Base-by-base conservation (phyloP, 2,113 vertebrate genomes). In the Mus spicilegus region DNA sequence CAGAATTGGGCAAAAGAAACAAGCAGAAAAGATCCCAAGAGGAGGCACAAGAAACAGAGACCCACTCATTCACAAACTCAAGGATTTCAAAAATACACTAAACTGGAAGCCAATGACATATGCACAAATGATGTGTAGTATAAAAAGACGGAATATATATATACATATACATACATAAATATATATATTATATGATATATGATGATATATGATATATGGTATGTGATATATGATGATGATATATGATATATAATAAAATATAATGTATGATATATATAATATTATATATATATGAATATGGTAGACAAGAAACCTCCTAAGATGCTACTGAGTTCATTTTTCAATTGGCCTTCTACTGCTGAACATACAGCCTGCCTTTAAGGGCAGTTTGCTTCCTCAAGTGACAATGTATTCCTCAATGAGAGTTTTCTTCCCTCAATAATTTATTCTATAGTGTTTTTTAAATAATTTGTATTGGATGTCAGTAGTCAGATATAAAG, bases 341-440 rank as follows among this genome's bases (percentile, higher is more conserved):
- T 63, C 24, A 42, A 8, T 84, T 63, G 36, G n/a, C 36, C n/a
- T 63, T 84, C 26, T 84, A 63, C 26, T 63, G 6, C 81, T 30
- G n/a, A 36, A 1, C 20, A 58, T 26, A 13, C 1, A 26, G 54
- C 12, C 54, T 39, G 11, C 36, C 22, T 1, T 82, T 58, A 54
- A 58, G 54, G 16, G 80, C 28, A 63, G 7, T 84, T 63, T 73
- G 17, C 4, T 87, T 81, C 46, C 61, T 58, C 3, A 7, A 7
- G 4, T 77, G 10, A 81, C 28, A 89, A 19, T 70, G 72, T 88
- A 76, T 65, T 92, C 95, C 86, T 81, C 7, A 3, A 2, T 84
- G 11, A 69, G 36, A 85, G 17, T 82, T 87, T 89, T 78, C 72
- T 95, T 96, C 81, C 13, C 76, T 19, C 88, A 78, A 13, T 77